These are phyloP conservation scores for Tinea semifulvella DNA, from an alignment of 2,888 invertebrate species.

Conservation along the genomic window DNA sequence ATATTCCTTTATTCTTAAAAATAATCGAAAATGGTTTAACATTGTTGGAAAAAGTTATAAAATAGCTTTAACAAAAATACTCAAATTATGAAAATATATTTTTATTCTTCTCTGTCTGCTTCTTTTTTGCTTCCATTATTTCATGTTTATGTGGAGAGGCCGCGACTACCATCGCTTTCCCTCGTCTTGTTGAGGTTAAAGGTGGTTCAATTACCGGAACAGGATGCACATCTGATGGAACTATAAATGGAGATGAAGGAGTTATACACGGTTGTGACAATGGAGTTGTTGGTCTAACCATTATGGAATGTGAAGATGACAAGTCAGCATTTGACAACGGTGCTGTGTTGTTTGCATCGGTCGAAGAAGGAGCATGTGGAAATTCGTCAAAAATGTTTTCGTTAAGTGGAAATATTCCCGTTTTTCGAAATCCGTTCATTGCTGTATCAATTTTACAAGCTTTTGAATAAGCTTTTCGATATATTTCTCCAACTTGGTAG, in stretches of 20 bases:
- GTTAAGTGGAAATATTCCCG: constrained; percentile 17
- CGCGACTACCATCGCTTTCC: constrained; percentile 17
- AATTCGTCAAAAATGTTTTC: constrained; percentile 15
- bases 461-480: constrained; percentile 16
- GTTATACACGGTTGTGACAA: constrained; percentile 14
- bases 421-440: constrained; percentile 16
- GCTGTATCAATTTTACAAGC: constrained; percentile 15
- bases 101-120: constrained; percentile 13
- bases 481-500: constrained; percentile 16
- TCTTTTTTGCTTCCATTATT: constrained; percentile 11
- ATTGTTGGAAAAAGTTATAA: too few relatives aligned
- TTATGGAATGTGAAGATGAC: constrained; percentile 12
- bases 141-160: constrained; percentile 17
- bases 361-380: constrained; percentile 10
- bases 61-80: too few relatives aligned
- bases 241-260: constrained; percentile 15
- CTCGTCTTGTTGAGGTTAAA: too few relatives aligned
- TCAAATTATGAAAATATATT: too few relatives aligned
- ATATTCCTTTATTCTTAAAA: too few relatives aligned
- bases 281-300: constrained; percentile 18
- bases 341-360: constrained; percentile 15
- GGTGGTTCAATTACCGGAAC: constrained; percentile 18
- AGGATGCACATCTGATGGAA: constrained; percentile 15
- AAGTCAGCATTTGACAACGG: constrained; percentile 14
- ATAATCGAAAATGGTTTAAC: too few relatives aligned